These are phyloP conservation scores for Tetramorium parvispinum DNA, from an alignment of 1,140 invertebrate species.

Conservation along the genomic window DNA sequence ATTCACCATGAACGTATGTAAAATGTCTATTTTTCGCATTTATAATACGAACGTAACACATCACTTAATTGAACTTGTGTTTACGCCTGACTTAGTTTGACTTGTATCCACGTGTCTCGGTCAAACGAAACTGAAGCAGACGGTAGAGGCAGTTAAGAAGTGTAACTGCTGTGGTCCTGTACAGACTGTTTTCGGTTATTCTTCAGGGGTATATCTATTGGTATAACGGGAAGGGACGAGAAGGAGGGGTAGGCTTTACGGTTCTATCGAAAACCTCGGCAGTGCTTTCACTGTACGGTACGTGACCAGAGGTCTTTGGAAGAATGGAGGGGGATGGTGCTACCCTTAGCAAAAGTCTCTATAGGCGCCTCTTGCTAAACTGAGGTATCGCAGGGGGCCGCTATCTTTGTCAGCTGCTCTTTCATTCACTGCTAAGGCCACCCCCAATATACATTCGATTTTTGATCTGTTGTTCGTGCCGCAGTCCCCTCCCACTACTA, in stretches of 20 bases:
- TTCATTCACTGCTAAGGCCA: constrained; percentile 75
- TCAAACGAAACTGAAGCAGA: neutral
- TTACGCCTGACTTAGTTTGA: no score
- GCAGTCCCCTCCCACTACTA: constrained; percentile 82
- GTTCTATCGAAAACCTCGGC: constrained; percentile 60
- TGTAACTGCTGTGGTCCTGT: neutral
- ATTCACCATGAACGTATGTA: neutral
- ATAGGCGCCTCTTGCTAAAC: constrained; percentile 11
- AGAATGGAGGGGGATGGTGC: constrained; percentile 38
- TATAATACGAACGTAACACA: neutral
- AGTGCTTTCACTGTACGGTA: constrained; percentile 81
- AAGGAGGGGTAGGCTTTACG: neutral
- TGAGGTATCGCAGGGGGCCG: constrained; percentile 56
- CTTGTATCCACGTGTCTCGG: no score
- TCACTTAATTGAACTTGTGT: neutral
- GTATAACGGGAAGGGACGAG: neutral
- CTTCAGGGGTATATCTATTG: neutral
- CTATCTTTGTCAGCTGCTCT: constrained; percentile 79
- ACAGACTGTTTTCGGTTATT: neutral
- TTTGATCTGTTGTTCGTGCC: constrained; percentile 54
- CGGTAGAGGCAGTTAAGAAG: neutral
- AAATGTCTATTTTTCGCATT: neutral
- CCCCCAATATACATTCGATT: constrained; percentile 75
- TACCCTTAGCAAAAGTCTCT: constrained; percentile 45
- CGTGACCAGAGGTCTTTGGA: constrained; percentile 51